Evolutionary conservation across 2,113 vertebrate genomes (phyloP), one percentile per base, ranked within the genome.

Genomic region (Cygnus buccinator): DNA sequence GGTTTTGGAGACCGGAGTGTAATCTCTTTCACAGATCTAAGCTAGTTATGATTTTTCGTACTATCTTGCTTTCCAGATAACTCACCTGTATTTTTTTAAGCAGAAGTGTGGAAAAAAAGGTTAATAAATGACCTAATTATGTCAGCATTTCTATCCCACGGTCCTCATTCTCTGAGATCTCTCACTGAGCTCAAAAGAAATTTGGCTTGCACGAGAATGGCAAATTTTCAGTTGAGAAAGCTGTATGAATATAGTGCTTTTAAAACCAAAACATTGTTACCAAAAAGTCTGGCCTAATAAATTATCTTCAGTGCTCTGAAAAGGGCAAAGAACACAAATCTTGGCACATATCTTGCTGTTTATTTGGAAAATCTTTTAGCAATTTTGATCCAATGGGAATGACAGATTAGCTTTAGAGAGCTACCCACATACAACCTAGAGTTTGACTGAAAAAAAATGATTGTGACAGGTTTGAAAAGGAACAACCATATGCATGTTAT

Each of bases 111-210:
- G 46, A 48, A 73, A 87, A 58, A 93, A 93, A 79, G 71, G 87
- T 95, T 96, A 95, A 94, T 94, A 96, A 96, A 85, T 74, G 74
- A 85, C 84, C 93, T 85, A 89, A 96, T 93, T 94, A 94, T 73
- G 74, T 92, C 96, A 96, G 91, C 63, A 66, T 89, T 66, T 87
- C 96, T 74, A 17, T 85, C 71, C 87, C 87, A 67, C 41, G 83
- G 74, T 35, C 84, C 87, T 96, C 84, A 14, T 21, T 58, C 84
- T 73, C 89, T 79, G 90, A 95, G 88, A 92, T 85, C 71, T 84
- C 74, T 89, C 67, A n/a, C 95, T 91, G 84, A 87, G 91, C 95
- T 96, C 14, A 0, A 26, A 3, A 84, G 91, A 91, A 97, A 94
- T 94, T 94, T 89, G 77, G 81, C 67, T 89, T 70, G 74, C 44